Evolutionary conservation across 2,113 vertebrate species (phyloP).

Genomic region (Lampris megalopsis): DNA sequence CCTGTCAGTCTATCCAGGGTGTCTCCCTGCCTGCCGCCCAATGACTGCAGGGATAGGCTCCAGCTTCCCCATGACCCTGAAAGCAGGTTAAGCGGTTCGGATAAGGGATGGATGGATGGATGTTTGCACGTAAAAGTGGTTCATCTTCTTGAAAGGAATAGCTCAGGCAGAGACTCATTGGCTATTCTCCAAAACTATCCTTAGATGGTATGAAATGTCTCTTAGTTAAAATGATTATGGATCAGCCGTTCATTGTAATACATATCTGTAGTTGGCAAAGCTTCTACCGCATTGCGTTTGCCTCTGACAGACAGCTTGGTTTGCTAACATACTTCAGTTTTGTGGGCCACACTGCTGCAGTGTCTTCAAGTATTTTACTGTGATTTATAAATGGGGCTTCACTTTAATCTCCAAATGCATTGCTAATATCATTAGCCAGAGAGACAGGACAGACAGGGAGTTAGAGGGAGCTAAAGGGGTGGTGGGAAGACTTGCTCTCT

Average conservation of each 20-base stretch:
- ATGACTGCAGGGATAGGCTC: no score
- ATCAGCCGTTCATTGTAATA: not conserved
- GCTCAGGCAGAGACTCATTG: no score
- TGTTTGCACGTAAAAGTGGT: no score
- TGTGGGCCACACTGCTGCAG: conserved; percentile 11
- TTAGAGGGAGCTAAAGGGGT: conserved; percentile 21
- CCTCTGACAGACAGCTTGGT: not conserved
- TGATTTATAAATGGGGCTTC: not conserved
- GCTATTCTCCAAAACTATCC: not conserved
- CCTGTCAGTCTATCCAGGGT: no score
- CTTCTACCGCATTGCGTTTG: conserved; percentile 43
- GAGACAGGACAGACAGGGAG: conserved; percentile 7
- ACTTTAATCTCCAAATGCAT: conserved; percentile 76
- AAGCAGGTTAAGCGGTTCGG: no score
- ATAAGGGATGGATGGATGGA: no score
- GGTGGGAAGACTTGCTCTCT: conserved; percentile 22
- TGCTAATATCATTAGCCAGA: conserved; percentile 36
- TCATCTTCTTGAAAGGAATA: no score
- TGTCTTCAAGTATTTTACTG: conserved; percentile 37
- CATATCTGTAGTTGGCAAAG: not conserved
- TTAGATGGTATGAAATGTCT: not conserved
- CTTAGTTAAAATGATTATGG: not conserved
- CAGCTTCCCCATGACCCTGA: no score
- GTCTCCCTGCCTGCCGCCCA: no score
- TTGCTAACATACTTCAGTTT: not conserved